phyloP scores from a whole-genome alignment of 53 echinoderm and acorn worm genomes.

The Paracentrotus lividus region DNA sequence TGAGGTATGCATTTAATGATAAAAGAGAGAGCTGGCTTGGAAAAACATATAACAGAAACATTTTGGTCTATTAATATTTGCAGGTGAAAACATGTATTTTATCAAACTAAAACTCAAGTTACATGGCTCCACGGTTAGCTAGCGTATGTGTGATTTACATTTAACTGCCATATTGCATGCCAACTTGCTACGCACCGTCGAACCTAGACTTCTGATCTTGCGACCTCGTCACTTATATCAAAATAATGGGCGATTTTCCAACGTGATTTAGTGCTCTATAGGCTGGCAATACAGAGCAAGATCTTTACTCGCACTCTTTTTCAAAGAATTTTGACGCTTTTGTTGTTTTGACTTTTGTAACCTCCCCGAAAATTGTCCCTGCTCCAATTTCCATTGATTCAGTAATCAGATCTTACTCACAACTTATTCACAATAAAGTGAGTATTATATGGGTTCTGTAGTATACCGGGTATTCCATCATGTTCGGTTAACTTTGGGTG shows the following conservation, averaged over 20 bases:
- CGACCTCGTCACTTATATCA: constrained; percentile 39
- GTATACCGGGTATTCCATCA: not conserved
- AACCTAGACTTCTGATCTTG: constrained; percentile 22
- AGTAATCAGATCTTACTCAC: constrained; percentile 14
- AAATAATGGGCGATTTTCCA: constrained; percentile 42
- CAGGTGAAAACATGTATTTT: constrained; percentile 12
- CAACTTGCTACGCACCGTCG: not conserved
- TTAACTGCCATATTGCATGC: constrained; percentile 42
- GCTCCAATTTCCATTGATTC: constrained; percentile 46
- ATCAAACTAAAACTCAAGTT: not conserved
- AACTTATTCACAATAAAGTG: constrained; percentile 13
- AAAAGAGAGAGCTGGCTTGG: not conserved
- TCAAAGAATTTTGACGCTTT: constrained; percentile 41
- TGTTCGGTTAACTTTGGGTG: no score
- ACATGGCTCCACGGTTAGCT: not conserved
- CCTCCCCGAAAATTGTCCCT: constrained; percentile 53
- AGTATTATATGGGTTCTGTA: not conserved
- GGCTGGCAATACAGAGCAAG: not conserved
- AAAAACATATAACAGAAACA: constrained; percentile 2
- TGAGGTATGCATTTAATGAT: not conserved
- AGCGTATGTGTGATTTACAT: constrained; percentile 5
- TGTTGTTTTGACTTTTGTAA: constrained; percentile 60
- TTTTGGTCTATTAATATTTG: constrained; percentile 3
- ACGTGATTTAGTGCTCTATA: not conserved
- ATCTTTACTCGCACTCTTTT: not conserved